A percentile compares a stretch with the other conserved stretches of the same genome.
phyloP scores from a whole-genome alignment of 2,888 invertebrate genomes.

The Heliconius ethilla region DNA sequence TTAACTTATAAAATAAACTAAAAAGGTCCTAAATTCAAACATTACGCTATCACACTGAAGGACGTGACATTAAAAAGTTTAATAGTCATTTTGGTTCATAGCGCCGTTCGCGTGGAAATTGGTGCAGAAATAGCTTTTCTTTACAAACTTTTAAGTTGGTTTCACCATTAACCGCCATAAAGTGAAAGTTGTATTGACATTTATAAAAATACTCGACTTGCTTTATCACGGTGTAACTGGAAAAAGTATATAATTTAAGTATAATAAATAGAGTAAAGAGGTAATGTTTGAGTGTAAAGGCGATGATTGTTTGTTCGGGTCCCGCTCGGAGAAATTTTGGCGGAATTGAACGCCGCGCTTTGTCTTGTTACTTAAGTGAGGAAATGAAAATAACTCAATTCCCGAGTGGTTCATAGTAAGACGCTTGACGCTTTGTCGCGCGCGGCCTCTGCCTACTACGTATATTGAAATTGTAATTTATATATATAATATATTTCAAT shows the following conservation, averaged over 20 bases:
- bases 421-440: no score
- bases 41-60: constrained; percentile 46
- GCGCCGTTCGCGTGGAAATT: constrained; percentile 67
- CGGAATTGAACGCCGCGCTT: not conserved
- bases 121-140: constrained; percentile 71
- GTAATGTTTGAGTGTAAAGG: not conserved
- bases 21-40: constrained; percentile 43
- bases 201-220: constrained; percentile 21
- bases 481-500: no score
- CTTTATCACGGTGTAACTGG: not conserved
- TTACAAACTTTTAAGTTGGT: constrained; percentile 50
- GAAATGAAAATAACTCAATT: no score
- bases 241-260: no score
- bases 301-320: not conserved
- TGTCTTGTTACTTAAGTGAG: not conserved
- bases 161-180: constrained; percentile 37
- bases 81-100: constrained; percentile 71
- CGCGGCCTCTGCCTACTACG: no score
- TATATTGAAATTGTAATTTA: no score
- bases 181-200: constrained; percentile 31
- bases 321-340: not conserved
- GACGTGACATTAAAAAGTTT: constrained; percentile 72
- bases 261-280: not conserved
- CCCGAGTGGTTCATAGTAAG: no score
- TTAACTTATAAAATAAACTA: not conserved